phyloP scores from a whole-genome alignment of 2,797 vertebrate species.

The Pitangus sulphuratus region DNA sequence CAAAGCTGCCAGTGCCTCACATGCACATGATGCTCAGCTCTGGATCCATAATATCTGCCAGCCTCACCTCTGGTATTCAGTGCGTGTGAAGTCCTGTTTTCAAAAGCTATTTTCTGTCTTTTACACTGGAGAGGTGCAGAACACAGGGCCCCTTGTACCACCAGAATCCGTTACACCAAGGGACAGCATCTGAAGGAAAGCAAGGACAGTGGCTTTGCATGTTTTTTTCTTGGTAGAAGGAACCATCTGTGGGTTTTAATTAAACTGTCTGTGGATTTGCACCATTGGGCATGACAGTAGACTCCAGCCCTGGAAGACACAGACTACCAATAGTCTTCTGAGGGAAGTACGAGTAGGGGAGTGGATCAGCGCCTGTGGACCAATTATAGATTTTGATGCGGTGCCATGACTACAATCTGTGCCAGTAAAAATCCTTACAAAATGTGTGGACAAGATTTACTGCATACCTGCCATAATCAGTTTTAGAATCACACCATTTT shows the following conservation, averaged over 20 bases:
- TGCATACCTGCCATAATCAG: not conserved
- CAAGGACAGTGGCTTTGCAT: rapidly evolving
- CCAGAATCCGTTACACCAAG: not conserved
- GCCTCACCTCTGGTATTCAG: not conserved
- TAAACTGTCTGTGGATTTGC: not conserved
- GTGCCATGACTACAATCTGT: not conserved
- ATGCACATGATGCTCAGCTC: not conserved
- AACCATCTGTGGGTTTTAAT: not conserved
- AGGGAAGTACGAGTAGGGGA: not conserved
- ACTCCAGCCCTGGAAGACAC: not conserved
- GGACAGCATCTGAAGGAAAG: not conserved
- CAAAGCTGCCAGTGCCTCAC: not conserved
- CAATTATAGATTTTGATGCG: constrained; percentile 7
- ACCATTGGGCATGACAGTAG: not conserved
- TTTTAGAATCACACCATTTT: constrained; percentile 12
- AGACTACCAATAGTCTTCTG: not conserved
- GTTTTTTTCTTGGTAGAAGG: not conserved
- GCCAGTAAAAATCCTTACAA: constrained; percentile 44
- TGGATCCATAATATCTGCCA: not conserved
- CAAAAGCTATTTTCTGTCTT: not conserved
- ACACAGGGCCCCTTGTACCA: not conserved
- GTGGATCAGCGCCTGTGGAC: not conserved
- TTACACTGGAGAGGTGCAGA: not conserved
- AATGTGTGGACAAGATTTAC: constrained; percentile 51
- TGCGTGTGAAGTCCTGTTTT: not conserved